phyloP scores from a whole-genome alignment of 2,888 invertebrate species.

The Tetheella fluctuosa region DNA sequence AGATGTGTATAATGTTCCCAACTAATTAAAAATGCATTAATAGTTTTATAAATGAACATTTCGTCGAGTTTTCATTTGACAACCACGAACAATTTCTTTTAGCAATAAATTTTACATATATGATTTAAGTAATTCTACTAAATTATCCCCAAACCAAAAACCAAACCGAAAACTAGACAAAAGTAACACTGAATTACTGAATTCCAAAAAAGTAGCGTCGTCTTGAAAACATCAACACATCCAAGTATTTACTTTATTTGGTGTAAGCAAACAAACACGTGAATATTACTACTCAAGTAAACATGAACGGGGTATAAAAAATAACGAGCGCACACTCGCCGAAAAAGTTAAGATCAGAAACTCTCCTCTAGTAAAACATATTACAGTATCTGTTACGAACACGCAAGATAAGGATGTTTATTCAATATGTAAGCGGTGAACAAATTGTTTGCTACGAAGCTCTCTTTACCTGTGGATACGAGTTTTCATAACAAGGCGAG shows the following conservation, averaged over 20 bases:
- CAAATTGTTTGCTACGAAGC: constrained; percentile 76
- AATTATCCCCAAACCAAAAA: too few relatives aligned
- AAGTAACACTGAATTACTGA: not conserved
- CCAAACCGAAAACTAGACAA: constrained; percentile 3
- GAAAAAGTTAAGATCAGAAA: constrained; percentile 40
- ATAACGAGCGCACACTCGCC: constrained; percentile 35
- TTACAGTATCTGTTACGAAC: constrained; percentile 57
- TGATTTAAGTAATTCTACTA: too few relatives aligned
- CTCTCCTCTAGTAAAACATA: constrained; percentile 48
- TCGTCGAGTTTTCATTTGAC: too few relatives aligned
- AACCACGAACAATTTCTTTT: too few relatives aligned
- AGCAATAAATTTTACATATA: too few relatives aligned
- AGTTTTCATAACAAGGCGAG: constrained; percentile 75
- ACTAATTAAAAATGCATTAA: not conserved
- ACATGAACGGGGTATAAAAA: constrained; percentile 14
- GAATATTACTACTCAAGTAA: constrained; percentile 13
- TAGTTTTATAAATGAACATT: too few relatives aligned
- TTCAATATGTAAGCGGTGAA: constrained; percentile 72
- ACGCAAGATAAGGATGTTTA: constrained; percentile 72
- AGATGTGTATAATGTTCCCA: constrained; percentile 10
- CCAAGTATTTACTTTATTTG: not conserved
- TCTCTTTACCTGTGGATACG: constrained; percentile 69
- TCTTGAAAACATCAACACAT: constrained; percentile 8
- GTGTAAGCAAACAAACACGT: constrained; percentile 11
- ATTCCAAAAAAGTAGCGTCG: not conserved